Base-by-base conservation (phyloP, 92 coral and sea anemone species). In the Muricea muricata region DNA sequence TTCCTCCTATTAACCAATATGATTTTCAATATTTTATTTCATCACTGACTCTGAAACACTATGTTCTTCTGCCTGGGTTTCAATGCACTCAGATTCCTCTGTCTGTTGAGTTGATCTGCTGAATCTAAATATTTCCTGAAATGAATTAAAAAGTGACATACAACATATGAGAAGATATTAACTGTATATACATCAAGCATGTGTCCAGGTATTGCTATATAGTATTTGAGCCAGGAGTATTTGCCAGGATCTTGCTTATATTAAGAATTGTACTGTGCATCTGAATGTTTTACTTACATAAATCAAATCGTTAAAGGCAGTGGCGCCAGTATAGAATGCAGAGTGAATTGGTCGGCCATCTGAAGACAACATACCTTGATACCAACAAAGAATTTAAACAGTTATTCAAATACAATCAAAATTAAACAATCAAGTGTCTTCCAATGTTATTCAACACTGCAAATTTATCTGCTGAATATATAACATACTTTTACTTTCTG, bases 261-360 rank as follows among this genome's bases (percentile, higher is more conserved):
- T n/a, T n/a, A n/a, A n/a, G n/a, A n/a, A n/a, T n/a, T n/a, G n/a
- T n/a, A n/a, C n/a, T n/a, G n/a, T 37, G 9, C 42, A 37, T 4
- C 9, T 9, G 4, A 37, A 17, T 4, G 4, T 28, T 42, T 0
- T 61, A 93, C 98, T 91, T 73, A 96, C 98, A 84, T 83, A 96
- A 55, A 96, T 79, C 30, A 90, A 80, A 67, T 96, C 92, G 58
- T 96, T 95, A 80, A 88, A 96, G 28, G 91, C 94, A 58, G 86
- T 85, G 61, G 92, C 89, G 42, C 98, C 98, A 25, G 98, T 93
- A 66, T 91, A 96, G 83, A 93, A 96, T 12, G 95, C 98, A 10
- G 97, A 87, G 32, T 91, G 89, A 7, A 84, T 25, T 46, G 98
- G 98, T 11, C 96, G 90, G 0, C 98, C 97, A 73, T 52, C 79